These are phyloP conservation scores for Drosophila anomalata DNA, from an alignment of 2,888 invertebrate species.

Conservation along the genomic window DNA sequence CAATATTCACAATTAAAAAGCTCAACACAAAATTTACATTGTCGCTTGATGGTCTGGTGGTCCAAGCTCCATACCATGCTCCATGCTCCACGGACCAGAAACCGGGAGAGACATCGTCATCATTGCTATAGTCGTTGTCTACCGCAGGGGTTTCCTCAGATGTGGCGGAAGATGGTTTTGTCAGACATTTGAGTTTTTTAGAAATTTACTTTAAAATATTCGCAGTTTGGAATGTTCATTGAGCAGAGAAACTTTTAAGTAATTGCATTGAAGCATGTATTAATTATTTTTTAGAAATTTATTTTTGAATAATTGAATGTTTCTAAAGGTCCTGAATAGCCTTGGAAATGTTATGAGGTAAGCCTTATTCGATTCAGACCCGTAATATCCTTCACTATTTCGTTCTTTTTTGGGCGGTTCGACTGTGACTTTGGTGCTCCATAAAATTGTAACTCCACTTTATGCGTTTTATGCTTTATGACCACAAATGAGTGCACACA, in stretches of 20 bases:
- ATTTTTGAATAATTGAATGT: no score
- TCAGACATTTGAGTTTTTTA: background rate
- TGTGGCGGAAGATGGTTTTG: constrained; percentile 13
- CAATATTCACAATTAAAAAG: constrained; percentile 76
- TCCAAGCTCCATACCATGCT: constrained; percentile 38
- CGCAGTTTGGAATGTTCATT: background rate
- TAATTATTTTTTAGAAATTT: no score
- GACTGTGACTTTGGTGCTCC: constrained; percentile 62
- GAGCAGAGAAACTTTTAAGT: no score
- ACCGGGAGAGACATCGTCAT: constrained; percentile 52
- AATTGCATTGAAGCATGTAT: no score
- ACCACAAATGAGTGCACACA: constrained; percentile 73
- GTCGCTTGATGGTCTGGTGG: constrained; percentile 66
- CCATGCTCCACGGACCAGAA: constrained; percentile 37
- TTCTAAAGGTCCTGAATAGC: no score
- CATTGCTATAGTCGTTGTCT: constrained; percentile 26
- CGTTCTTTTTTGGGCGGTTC: constrained; percentile 45
- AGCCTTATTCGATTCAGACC: constrained; percentile 5
- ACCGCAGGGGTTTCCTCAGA: constrained; percentile 12
- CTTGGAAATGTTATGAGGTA: background rate
- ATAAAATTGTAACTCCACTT: constrained; percentile 79
- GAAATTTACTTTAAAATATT: background rate
- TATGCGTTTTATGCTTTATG: constrained; percentile 81
- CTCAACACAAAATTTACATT: constrained; percentile 80
- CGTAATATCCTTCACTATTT: background rate